phyloP scores from a whole-genome alignment of 2,888 invertebrate genomes.

The Xestobium rufovillosum region DNA sequence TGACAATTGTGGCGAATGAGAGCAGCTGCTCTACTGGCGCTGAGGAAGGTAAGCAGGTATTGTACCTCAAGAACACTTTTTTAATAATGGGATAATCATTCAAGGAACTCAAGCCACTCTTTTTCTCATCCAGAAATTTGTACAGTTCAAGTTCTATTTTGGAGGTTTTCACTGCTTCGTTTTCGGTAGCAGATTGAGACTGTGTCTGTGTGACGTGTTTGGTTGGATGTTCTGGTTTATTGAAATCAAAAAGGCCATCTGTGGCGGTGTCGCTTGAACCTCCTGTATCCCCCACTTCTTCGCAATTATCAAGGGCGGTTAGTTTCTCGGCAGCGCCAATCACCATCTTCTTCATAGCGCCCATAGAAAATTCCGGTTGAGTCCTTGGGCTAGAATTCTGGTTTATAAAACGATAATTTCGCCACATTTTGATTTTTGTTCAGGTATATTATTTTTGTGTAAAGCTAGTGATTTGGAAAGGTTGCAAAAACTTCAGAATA shows the following conservation, averaged over 20 bases:
- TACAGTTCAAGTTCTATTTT: slow-evolving; percentile 11
- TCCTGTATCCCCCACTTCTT: slow-evolving; percentile 5
- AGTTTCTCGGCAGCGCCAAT: slow-evolving; percentile 12
- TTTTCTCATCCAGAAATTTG: slow-evolving; percentile 13
- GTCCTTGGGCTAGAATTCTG: no score
- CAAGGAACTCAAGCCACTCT: slow-evolving; percentile 10
- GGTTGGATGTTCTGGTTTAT: slow-evolving; percentile 12
- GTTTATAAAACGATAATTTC: no score
- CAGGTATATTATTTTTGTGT: no score
- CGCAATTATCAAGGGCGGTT: slow-evolving; percentile 6
- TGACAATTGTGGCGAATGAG: no score
- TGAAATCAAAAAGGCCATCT: slow-evolving; percentile 11
- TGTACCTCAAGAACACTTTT: slow-evolving; percentile 17
- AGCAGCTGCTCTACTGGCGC: slow-evolving; percentile 18
- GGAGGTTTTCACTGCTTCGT: no score
- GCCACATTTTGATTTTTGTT: no score
- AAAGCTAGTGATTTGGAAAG: no score
- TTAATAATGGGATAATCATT: slow-evolving; percentile 16
- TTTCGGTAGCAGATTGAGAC: no score
- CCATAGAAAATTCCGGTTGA: no score
- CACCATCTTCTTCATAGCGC: slow-evolving; percentile 11
- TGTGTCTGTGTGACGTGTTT: no score
- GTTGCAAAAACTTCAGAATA: no score
- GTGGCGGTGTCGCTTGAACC: no score
- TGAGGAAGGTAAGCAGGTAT: slow-evolving; percentile 17